A percentile compares a stretch with the other conserved stretches of the same genome.
Conservation (phyloP, 2,797 vertebrate genomes). For the Acanthurus lineatus region DNA sequence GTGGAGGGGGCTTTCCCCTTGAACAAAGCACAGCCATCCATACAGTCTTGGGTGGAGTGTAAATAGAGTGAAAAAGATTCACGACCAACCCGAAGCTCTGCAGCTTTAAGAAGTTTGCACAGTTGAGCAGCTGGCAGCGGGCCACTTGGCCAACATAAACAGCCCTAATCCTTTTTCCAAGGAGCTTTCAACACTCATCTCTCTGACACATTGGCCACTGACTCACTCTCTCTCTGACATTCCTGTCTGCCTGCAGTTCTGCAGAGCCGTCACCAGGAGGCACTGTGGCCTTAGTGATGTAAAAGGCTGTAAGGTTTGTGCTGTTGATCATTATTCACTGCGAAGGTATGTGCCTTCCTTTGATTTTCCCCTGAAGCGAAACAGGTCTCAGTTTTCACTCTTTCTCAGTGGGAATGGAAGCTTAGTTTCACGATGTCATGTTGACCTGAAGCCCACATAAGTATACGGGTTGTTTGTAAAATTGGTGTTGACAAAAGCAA, state of each 20-base stretch:
- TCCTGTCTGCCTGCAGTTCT: constrained; percentile 49
- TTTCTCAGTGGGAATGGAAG: constrained; percentile 70
- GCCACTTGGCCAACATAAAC: constrained; percentile 87
- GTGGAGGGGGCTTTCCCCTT: constrained; percentile 49
- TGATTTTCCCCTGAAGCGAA: constrained; percentile 84
- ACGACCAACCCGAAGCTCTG: constrained; percentile 71
- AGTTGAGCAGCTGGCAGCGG: constrained; percentile 83
- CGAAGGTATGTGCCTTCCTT: constrained; percentile 84
- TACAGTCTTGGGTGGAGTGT: constrained; percentile 64
- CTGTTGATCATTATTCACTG: constrained; percentile 83
- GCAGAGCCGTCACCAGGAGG: constrained; percentile 74
- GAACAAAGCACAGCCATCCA: constrained; percentile 75
- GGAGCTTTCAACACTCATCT: constrained; percentile 87
- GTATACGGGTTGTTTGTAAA: constrained; percentile 26
- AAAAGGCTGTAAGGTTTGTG: constrained; percentile 27
- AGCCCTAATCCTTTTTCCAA: constrained; percentile 88
- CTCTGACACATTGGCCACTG: constrained; percentile 76
- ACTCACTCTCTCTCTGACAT: constrained; percentile 68
- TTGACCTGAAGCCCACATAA: constrained; percentile 63
- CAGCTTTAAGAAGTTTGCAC: constrained; percentile 86
- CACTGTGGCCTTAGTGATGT: constrained; percentile 65
- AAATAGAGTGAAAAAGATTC: constrained; percentile 76
- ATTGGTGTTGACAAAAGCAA: constrained; percentile 45
- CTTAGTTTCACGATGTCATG: constrained; percentile 74
- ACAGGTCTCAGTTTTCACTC: constrained; percentile 83